Conservation (phyloP, 2,113 vertebrate genomes). For the Carlito syrichta region DNA sequence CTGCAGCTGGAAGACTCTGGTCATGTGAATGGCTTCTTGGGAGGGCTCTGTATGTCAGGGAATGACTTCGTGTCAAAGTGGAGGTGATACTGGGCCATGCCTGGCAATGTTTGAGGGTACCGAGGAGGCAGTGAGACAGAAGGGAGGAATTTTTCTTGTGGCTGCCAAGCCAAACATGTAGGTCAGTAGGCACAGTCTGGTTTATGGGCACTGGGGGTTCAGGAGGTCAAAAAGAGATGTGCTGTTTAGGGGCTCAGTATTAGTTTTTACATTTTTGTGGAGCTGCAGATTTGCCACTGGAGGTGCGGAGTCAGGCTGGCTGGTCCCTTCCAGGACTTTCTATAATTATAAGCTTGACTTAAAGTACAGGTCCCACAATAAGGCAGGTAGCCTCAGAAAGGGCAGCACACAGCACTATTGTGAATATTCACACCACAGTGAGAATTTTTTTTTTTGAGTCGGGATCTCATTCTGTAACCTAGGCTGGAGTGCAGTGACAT, state of each 20-base stretch:
- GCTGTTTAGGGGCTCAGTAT: background rate
- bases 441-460: too few species aligned
- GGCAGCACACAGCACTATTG: rapidly evolving
- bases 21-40: background rate
- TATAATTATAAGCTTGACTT: background rate
- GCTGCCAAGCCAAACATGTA: slow-evolving; percentile 41
- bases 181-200: background rate
- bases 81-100: slow-evolving; percentile 26
- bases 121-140: background rate
- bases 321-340: background rate
- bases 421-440: background rate
- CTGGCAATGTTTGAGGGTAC: background rate
- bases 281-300: background rate
- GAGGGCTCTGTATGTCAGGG: background rate
- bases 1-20: background rate
- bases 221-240: background rate
- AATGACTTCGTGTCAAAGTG: slow-evolving; percentile 46
- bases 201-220: background rate
- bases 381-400: background rate
- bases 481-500: too few species aligned
- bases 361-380: rapidly evolving
- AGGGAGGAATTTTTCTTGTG: slow-evolving; percentile 15
- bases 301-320: background rate
- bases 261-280: background rate
- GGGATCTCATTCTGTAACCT: too few species aligned